Percentiles rank a stretch among this genome's conserved stretches.
phyloP scores from a whole-genome alignment of 2,797 vertebrate genomes.

The Halcyon leucocephala region DNA sequence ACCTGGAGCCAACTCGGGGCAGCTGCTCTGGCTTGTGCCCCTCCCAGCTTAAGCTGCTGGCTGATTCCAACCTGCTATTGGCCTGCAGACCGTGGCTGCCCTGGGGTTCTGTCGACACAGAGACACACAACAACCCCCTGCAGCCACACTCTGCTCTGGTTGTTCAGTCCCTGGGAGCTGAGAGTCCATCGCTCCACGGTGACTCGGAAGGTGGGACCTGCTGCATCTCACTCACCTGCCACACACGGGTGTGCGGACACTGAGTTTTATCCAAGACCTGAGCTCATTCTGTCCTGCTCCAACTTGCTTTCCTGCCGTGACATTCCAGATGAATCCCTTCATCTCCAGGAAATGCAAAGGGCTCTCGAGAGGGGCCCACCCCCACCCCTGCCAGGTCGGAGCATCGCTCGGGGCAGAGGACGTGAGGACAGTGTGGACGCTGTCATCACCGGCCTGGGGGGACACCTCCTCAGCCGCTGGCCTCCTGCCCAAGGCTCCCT shows the following conservation, averaged over 20 bases:
- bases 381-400: neutral
- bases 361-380: neutral
- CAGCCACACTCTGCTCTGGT: fast-evolving
- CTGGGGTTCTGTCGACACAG: neutral
- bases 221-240: fast-evolving
- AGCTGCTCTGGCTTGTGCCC: neutral
- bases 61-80: neutral
- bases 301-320: neutral
- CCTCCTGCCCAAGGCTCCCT: constrained; percentile 35
- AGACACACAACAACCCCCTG: fast-evolving
- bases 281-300: neutral
- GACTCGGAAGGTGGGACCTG: neutral
- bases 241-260: fast-evolving
- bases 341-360: fast-evolving
- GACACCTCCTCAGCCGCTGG: neutral
- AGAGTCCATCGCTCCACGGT: fast-evolving
- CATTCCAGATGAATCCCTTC: neutral
- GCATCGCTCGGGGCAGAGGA: neutral
- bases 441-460: neutral
- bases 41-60: no score
- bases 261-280: fast-evolving
- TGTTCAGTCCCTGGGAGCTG: neutral
- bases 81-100: neutral
- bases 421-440: fast-evolving
- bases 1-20: neutral